Base-by-base conservation (phyloP, 2,113 vertebrate species). In the Campylomormyrus numenius region DNA sequence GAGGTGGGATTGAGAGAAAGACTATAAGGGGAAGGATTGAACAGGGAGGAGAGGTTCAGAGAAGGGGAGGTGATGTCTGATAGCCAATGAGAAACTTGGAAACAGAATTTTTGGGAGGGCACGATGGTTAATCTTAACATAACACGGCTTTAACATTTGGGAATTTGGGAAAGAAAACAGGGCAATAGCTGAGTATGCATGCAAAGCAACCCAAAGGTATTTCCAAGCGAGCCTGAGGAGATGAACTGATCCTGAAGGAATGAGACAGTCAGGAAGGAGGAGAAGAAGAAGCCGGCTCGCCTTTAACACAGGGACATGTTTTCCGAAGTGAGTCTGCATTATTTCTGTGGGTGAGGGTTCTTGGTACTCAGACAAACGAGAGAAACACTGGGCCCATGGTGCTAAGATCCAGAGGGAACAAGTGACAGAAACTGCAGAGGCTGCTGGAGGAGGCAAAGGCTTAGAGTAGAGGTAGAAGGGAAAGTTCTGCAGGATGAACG, bases 401-500 rank as follows among this genome's bases (percentile, higher is more conserved):
- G 89, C 74, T 48, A 90, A 89, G 70, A 84, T 42, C 35, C 15
- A 42, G 87, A 88, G 56, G 53, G 87, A 10, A 46, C 49, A 87
- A 85, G 35, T n/a, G 27, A 49, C 24, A 13, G 48, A 24, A 45
- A 74, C n/a, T 11, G 88, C 19, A 46, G 90, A n/a, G 48, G 62
- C 27, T 83, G 86, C 10, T 39, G 46, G 35, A n/a, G n/a, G 21
- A 87, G 9, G 6, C 53, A 58, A 83, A 27, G 80, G 58, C 52
- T 45, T 27, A 50, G 27, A n/a, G n/a, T 48, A 50, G 88, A n/a
- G 53, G 19, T 19, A 85, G 53, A 80, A 52, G 49, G 21, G 13
- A 19, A 80, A 84, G 24, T 31, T 17, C 13, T 11, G 80, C 85
- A 93, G 91, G 90, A 96, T 96, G 94, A 96, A 95, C 87, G 92